Conservation (phyloP, 1,140 invertebrate genomes). For the Nixonia krombeini region DNA sequence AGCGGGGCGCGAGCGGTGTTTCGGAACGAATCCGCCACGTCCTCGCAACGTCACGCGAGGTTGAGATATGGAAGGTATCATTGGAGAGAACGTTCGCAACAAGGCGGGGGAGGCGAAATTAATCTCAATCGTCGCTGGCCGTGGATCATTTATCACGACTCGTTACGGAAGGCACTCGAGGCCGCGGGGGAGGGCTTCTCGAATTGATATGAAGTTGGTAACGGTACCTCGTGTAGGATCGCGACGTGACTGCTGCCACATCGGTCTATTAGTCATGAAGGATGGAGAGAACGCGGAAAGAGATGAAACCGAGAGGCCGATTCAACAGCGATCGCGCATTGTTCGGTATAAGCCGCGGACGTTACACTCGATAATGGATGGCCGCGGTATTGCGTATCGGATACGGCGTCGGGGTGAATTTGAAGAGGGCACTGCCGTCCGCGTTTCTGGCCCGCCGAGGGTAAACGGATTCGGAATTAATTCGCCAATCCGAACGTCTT, state of each 20-base stretch:
- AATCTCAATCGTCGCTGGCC: slow-evolving; percentile 49
- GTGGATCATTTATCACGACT: slow-evolving; percentile 57
- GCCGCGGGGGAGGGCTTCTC: slow-evolving; percentile 37
- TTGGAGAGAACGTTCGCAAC: slow-evolving; percentile 42
- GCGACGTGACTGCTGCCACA: slow-evolving; percentile 59
- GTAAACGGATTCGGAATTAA: slow-evolving; percentile 53
- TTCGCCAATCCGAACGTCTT: slow-evolving; percentile 60
- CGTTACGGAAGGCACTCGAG: slow-evolving; percentile 46
- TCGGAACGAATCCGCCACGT: background rate
- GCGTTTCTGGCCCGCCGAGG: too few relatives aligned
- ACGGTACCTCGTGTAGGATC: slow-evolving; percentile 64
- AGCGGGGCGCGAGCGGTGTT: background rate
- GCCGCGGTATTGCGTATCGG: too few relatives aligned
- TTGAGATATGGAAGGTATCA: slow-evolving; percentile 54
- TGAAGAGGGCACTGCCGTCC: too few relatives aligned
- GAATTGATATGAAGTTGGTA: slow-evolving; percentile 66
- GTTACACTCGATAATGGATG: too few relatives aligned
- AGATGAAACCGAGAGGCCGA: background rate
- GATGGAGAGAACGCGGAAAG: slow-evolving; percentile 3
- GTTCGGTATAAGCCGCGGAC: too few relatives aligned
- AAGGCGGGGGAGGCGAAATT: slow-evolving; percentile 42
- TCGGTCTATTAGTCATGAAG: slow-evolving; percentile 66
- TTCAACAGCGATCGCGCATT: too few relatives aligned
- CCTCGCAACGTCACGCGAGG: slow-evolving; percentile 22
- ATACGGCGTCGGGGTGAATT: too few relatives aligned